phyloP scores from a whole-genome alignment of 2,888 invertebrate species.

The Melinopterus prodromus region DNA sequence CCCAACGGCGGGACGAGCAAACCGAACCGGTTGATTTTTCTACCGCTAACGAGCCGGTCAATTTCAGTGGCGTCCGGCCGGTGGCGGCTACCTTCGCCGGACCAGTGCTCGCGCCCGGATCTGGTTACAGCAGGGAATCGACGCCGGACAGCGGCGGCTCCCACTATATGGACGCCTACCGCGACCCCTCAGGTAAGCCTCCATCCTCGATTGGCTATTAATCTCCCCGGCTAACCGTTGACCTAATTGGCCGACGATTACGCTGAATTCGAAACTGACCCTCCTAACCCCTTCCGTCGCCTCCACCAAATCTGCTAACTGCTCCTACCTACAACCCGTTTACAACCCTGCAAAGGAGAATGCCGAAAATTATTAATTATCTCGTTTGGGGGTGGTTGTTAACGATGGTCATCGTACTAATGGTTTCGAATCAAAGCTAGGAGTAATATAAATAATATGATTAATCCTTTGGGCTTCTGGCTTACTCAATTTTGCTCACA shows the following conservation, averaged over 20 bases:
- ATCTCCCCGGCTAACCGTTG: background rate
- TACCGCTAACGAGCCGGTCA: constrained; percentile 70
- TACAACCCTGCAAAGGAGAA: background rate
- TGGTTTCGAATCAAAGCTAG: background rate
- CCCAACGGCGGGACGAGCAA: constrained; percentile 67
- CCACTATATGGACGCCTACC: constrained; percentile 87
- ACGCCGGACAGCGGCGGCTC: constrained; percentile 90
- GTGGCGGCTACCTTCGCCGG: constrained; percentile 59
- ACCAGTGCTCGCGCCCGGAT: constrained; percentile 65
- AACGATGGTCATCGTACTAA: background rate
- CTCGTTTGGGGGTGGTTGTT: background rate
- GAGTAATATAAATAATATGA: background rate
- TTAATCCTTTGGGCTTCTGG: too few relatives aligned
- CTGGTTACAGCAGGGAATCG: constrained; percentile 84
- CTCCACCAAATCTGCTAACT: background rate
- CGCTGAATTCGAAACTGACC: background rate
- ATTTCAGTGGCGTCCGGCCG: constrained; percentile 68
- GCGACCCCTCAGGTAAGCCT: constrained; percentile 81
- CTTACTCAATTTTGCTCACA: too few relatives aligned
- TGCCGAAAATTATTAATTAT: background rate
- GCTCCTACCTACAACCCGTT: background rate
- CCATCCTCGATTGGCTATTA: background rate
- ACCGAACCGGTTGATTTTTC: constrained; percentile 78
- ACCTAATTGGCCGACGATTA: background rate
- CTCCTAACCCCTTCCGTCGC: background rate